Evolutionary conservation across 2,113 vertebrate species (phyloP).

Genomic region (Bombycilla garrulus): DNA sequence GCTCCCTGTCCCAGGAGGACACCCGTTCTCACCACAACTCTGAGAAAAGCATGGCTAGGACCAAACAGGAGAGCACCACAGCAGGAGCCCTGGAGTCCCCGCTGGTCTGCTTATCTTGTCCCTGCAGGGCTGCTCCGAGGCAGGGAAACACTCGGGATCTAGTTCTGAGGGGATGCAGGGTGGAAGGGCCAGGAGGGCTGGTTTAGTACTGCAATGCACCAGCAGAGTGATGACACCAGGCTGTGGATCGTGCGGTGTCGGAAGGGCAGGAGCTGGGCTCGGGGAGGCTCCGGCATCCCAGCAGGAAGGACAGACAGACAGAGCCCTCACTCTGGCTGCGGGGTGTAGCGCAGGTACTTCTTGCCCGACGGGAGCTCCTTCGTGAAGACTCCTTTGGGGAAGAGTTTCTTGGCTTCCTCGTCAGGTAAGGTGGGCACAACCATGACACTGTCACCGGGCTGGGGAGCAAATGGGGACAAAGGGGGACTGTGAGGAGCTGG

Average conservation of each 20-base stretch:
- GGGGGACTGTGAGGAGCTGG: background rate
- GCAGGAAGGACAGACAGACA: accelerated
- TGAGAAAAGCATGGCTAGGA: accelerated
- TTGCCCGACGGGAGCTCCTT: slow-evolving; percentile 92
- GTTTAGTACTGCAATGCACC: background rate
- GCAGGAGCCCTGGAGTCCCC: background rate
- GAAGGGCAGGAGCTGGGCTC: background rate
- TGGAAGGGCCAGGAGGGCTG: background rate
- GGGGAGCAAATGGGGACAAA: background rate
- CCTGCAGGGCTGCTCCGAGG: background rate
- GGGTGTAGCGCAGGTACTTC: slow-evolving; percentile 93
- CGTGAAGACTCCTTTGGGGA: slow-evolving; percentile 86
- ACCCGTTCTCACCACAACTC: background rate
- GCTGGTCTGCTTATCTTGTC: background rate
- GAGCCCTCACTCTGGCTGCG: slow-evolving; percentile 69
- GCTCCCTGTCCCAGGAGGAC: background rate
- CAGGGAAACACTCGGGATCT: background rate
- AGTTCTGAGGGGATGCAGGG: background rate
- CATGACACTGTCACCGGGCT: slow-evolving; percentile 91
- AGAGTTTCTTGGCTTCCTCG: slow-evolving; percentile 84
- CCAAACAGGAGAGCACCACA: background rate
- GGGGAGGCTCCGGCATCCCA: background rate
- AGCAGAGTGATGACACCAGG: background rate
- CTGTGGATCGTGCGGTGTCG: accelerated
- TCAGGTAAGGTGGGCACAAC: slow-evolving; percentile 88